These are phyloP conservation scores for Subacronicta megacephala DNA, from an alignment of 2,888 invertebrate species.

Conservation along the genomic window DNA sequence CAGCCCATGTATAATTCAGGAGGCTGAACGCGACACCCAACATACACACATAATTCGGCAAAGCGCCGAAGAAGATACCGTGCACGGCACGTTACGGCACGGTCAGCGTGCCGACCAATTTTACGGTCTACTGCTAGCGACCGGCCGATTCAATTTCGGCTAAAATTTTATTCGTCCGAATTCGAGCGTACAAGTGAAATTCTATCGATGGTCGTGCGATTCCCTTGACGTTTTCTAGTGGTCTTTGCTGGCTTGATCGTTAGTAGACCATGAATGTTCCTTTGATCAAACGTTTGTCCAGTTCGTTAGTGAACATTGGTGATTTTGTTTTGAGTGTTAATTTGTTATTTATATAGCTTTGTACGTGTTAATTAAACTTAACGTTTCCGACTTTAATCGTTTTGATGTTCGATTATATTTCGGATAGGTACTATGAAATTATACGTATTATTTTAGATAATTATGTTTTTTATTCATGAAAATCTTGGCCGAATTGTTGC, in stretches of 20 bases:
- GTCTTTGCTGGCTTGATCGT: slow-evolving; percentile 69
- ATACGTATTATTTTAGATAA: no score
- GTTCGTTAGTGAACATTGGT: slow-evolving; percentile 31
- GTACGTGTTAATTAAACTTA: neutral
- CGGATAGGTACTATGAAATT: slow-evolving; percentile 2
- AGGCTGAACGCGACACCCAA: slow-evolving; percentile 78
- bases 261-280: slow-evolving; percentile 57
- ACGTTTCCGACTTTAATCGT: slow-evolving; percentile 7
- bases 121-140: slow-evolving; percentile 82
- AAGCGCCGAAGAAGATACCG: slow-evolving; percentile 81
- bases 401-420: slow-evolving; percentile 4
- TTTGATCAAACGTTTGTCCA: slow-evolving; percentile 54
- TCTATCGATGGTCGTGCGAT: slow-evolving; percentile 78
- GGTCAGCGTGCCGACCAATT: slow-evolving; percentile 84
- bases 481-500: no score
- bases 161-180: slow-evolving; percentile 86
- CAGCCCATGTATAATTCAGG: slow-evolving; percentile 85
- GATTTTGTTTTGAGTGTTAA: slow-evolving; percentile 42
- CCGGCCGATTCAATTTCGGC: slow-evolving; percentile 87
- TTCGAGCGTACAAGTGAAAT: slow-evolving; percentile 81
- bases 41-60: slow-evolving; percentile 75
- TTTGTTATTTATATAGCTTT: slow-evolving; percentile 25
- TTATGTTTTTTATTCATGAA: no score
- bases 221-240: slow-evolving; percentile 72
- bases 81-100: slow-evolving; percentile 65